These are phyloP conservation scores for Baccha elongata DNA, from an alignment of 2,888 invertebrate species.

Conservation along the genomic window DNA sequence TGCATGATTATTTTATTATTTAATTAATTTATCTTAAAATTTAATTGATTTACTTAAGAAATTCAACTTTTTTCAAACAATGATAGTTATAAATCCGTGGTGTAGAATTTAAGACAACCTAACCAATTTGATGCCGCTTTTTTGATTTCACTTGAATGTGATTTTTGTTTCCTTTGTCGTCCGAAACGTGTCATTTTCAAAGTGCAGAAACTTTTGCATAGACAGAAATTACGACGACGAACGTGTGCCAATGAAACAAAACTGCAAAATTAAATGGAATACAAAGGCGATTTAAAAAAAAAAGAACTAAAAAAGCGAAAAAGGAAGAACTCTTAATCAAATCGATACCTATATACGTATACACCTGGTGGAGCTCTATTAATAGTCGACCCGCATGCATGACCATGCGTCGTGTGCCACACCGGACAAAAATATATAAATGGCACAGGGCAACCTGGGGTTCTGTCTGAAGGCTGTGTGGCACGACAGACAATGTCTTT, in stretches of 20 bases:
- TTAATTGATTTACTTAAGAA: no score
- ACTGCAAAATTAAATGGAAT: slow-evolving; percentile 34
- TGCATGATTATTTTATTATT: no score
- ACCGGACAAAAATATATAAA: slow-evolving; percentile 57
- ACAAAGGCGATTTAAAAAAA: not conserved
- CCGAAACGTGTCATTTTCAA: slow-evolving; percentile 55
- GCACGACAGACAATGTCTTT: slow-evolving; percentile 61
- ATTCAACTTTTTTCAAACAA: not conserved
- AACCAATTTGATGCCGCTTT: slow-evolving; percentile 38
- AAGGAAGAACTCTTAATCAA: slow-evolving; percentile 61
- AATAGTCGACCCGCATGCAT: slow-evolving; percentile 73
- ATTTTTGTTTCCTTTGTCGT: slow-evolving; percentile 59
- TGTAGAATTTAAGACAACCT: slow-evolving; percentile 4
- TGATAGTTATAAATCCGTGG: not conserved
- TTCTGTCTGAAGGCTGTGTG: slow-evolving; percentile 65
- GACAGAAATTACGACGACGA: slow-evolving; percentile 7
- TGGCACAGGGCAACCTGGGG: slow-evolving; percentile 60
- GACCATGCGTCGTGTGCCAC: slow-evolving; percentile 73
- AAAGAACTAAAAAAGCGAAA: slow-evolving; percentile 1
- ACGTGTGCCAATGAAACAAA: slow-evolving; percentile 63
- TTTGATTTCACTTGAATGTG: slow-evolving; percentile 30
- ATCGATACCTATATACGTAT: slow-evolving; percentile 54
- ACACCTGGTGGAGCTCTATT: slow-evolving; percentile 73
- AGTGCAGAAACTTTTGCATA: slow-evolving; percentile 66
- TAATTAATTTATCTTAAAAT: no score